Conservation (phyloP, 2,888 invertebrate species). For the Hydroisotoma schaefferi region DNA sequence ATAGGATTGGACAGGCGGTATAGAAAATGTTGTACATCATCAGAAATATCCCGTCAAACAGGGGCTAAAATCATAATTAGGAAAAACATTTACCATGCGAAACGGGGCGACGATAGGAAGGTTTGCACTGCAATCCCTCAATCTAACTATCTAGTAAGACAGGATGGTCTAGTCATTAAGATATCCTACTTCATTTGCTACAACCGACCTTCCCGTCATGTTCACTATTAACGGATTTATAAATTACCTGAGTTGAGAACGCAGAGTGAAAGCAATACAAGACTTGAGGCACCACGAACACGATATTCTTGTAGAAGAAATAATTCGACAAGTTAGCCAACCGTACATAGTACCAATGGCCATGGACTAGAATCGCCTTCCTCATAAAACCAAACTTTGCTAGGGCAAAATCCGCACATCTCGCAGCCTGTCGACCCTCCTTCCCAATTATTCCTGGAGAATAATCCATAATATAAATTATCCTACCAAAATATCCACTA, state of each 20-base stretch:
- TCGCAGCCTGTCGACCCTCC: slow-evolving; percentile 56
- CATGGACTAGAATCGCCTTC: slow-evolving; percentile 72
- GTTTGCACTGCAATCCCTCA: too few relatives aligned
- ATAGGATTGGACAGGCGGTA: slow-evolving; percentile 68
- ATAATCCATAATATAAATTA: slow-evolving; percentile 4
- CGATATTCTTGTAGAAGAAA: slow-evolving; percentile 81
- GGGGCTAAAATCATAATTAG: slow-evolving; percentile 55
- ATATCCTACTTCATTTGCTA: too few relatives aligned
- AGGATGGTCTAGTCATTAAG: too few relatives aligned
- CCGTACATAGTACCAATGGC: slow-evolving; percentile 76
- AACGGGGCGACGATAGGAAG: too few relatives aligned
- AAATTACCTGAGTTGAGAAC: slow-evolving; percentile 55
- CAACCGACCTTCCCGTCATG: not conserved
- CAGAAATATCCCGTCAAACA: slow-evolving; percentile 71
- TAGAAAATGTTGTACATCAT: slow-evolving; percentile 73
- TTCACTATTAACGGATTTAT: not conserved
- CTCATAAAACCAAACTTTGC: slow-evolving; percentile 75
- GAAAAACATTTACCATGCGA: not conserved
- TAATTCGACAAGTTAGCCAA: slow-evolving; percentile 71
- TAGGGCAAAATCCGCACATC: slow-evolving; percentile 80
- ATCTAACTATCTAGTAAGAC: too few relatives aligned
- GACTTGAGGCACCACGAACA: slow-evolving; percentile 65
- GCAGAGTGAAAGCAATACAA: slow-evolving; percentile 55
- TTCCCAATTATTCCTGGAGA: slow-evolving; percentile 57
- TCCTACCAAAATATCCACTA: not conserved